Base-by-base conservation (phyloP, 2,113 vertebrate species). In the Gallinago media region DNA sequence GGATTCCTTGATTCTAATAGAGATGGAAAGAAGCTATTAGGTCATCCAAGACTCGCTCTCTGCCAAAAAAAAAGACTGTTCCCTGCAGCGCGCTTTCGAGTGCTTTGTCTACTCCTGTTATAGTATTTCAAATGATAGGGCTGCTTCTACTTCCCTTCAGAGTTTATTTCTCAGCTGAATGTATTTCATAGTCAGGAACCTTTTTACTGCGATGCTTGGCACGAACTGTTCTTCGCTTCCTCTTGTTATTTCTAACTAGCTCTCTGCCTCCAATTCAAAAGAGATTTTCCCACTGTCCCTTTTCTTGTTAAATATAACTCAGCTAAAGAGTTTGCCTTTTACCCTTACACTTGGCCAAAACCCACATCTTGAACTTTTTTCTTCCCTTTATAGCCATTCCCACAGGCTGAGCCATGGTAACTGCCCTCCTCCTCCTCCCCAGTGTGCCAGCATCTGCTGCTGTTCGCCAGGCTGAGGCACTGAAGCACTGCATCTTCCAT, bases 1-100 rank as follows among this genome's bases (percentile, higher is more conserved):
- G 46, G 67, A 49, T 62, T 93, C 62, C 54, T 40, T 88, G 89
- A 96, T 73, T 92, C 78, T 85, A 96, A 96, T 6, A 90, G 78
- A 83, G 85, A 90, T 54, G 67, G 94, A 93, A 95, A 92, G 93
- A 92, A 89, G 82, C 67, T 92, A 70, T 74, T 84, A 95, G 93
- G 85, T 95, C 94, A 96, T 88, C 82, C 72, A 91, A 92, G 88
- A 61, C 88, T 76, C 8, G 6, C 42, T 92, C 38, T 36, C 50
- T 95, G 94, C 87, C 94, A 96, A 86, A 87, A 89, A 85, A 76
- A 85, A 76, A 68, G 49, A 34, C 59, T 88, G 71, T 21, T 96
- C 89, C 89, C 92, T 62, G 62, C 82, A 93, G 85, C 38, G 91
- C 42, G 73, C 63, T 95, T 92, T 73, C 6, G 21, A 91, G 54